Base-by-base conservation (phyloP, 2,888 invertebrate genomes). In the Chrysolina oricalcia region DNA sequence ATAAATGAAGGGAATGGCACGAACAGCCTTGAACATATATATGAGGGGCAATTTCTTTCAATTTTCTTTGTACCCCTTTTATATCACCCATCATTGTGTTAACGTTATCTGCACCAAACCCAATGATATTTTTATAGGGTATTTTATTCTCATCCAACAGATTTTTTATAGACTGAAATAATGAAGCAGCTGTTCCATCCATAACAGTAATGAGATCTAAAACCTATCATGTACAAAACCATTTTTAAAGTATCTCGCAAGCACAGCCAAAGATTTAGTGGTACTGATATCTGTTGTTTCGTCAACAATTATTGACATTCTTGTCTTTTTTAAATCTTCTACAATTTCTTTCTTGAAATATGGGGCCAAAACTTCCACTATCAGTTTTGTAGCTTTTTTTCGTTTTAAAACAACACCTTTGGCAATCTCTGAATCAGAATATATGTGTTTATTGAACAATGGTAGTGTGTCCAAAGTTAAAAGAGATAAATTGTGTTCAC, bases 51-150 rank as follows among this genome's bases (percentile, higher is more conserved):
- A 78, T 71, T 62, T 70, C 63, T 40, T 65, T 53, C 21, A 62
- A 62, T 62, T 62, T 62, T 27, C 9, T 62, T 27, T 62, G 21
- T 77, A 65, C 66, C 53, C 77, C 76, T 46, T 74, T 74, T 43
- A 65, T 46, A 35, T 70, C 40, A 8, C 79, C 80, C 80, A 81
- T 81, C 80, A 81, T 81, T 19, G 72, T 67, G 53, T 65, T 76
- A 13, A 79, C 79, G 56, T 75, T 73, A 68, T 81, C 79, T 56
- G 76, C 77, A n/a, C 67, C 80, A 66, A 81, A 75, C 19, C 77
- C 76, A 23, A 79, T 72, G 21, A 79, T 63, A 65, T 79, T 79
- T 10, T 59, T 50, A 56, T 74, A 76, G 17, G 80, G 71, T 40
- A 80, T 74, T 11, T 62, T 62, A 62, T 62, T n/a, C 27, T 62